Conservation (phyloP, 2,113 vertebrate species). For the Xyrauchen texanus region DNA sequence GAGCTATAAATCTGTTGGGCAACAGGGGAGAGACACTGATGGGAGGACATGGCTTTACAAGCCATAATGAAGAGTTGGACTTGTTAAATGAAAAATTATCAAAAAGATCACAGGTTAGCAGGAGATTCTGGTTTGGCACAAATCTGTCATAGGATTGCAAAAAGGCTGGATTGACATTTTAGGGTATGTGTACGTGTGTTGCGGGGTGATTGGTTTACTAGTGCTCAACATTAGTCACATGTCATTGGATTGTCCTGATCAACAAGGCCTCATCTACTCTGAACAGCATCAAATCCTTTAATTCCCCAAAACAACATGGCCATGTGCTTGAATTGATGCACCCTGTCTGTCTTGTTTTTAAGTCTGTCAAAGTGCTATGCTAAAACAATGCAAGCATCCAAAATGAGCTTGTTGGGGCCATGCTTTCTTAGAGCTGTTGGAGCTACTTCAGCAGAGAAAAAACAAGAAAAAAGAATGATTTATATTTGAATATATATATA, state of each 20-base stretch:
- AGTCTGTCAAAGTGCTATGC: not conserved
- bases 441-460: too few species aligned
- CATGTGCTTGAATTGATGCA: not conserved
- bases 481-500: too few species aligned
- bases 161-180: slow-evolving; percentile 23
- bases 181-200: not conserved
- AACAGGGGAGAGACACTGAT: not conserved
- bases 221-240: not conserved
- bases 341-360: not conserved
- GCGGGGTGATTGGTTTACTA: slow-evolving; percentile 1
- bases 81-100: slow-evolving; percentile 12
- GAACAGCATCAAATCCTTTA: not conserved
- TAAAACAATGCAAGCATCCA: not conserved
- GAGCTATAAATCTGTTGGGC: slow-evolving; percentile 21
- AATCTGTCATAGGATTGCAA: slow-evolving; percentile 21
- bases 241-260: not conserved
- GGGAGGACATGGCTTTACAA: slow-evolving; percentile 33
- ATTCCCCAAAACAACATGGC: not conserved
- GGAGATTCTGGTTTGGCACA: slow-evolving; percentile 9
- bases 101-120: slow-evolving; percentile 31
- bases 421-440: too few species aligned
- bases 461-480: too few species aligned
- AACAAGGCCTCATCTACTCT: not conserved
- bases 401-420: too few species aligned
- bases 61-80: not conserved